These are phyloP conservation scores for Motacilla alba DNA, from an alignment of 2,113 vertebrate species.

Conservation along the genomic window DNA sequence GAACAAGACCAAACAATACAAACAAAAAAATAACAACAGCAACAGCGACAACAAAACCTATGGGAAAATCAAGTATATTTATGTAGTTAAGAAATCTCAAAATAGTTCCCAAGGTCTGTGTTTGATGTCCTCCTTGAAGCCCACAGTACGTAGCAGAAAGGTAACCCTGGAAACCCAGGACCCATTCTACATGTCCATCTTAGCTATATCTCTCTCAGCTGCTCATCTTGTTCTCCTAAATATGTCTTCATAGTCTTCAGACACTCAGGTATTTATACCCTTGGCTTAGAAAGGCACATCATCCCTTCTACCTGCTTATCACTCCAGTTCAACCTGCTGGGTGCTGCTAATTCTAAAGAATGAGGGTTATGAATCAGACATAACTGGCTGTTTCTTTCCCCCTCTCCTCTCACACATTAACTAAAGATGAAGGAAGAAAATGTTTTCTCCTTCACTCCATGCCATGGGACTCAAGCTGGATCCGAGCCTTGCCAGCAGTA, in stretches of 20 bases:
- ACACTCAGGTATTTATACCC: not conserved
- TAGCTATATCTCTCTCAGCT: not conserved
- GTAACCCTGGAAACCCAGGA: not conserved
- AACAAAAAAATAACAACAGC: not conserved
- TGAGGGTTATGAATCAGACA: not conserved
- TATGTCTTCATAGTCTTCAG: not conserved
- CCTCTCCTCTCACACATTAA: accelerated
- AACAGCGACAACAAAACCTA: not conserved
- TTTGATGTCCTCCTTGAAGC: not conserved
- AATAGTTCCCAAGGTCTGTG: not conserved
- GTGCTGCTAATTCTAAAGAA: not conserved
- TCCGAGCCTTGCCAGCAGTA: not conserved
- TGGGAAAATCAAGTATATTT: not conserved
- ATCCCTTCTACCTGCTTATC: not conserved
- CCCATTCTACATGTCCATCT: accelerated
- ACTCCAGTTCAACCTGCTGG: not conserved
- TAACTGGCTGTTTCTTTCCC: not conserved
- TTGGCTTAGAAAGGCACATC: not conserved
- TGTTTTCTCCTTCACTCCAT: not conserved
- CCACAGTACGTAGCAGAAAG: no score
- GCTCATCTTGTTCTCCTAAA: not conserved
- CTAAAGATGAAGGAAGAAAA: not conserved
- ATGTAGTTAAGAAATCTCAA: not conserved
- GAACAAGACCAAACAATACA: not conserved
- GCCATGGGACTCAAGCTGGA: not conserved